These are phyloP conservation scores for Dynastes maya DNA, from an alignment of 2,888 invertebrate genomes.

Conservation along the genomic window DNA sequence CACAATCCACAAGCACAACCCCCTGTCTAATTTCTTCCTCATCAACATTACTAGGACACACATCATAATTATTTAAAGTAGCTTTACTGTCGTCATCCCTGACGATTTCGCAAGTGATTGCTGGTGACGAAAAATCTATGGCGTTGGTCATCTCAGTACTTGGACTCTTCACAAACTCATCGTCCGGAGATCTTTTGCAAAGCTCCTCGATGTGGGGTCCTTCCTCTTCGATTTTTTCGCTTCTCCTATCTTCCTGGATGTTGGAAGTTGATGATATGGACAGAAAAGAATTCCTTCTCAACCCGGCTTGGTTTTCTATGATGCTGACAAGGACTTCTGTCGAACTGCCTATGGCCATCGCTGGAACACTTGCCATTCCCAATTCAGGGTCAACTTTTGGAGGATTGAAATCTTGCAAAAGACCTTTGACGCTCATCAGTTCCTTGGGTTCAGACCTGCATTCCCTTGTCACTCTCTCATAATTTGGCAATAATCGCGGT, in stretches of 20 bases:
- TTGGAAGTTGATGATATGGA: constrained; percentile 55
- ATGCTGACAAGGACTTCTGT: constrained; percentile 67
- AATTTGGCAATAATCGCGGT: constrained; percentile 78
- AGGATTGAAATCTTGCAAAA: constrained; percentile 54
- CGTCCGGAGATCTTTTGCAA: constrained; percentile 61
- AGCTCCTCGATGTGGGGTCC: neutral
- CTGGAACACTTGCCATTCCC: constrained; percentile 63
- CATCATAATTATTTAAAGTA: constrained; percentile 36
- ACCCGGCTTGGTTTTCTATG: constrained; percentile 65
- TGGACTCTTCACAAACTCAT: constrained; percentile 62
- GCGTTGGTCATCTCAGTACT: constrained; percentile 66
- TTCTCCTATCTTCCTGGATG: constrained; percentile 46
- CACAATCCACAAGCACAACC: constrained; percentile 28
- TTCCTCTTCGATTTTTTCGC: constrained; percentile 34
- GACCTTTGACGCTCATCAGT: constrained; percentile 60
- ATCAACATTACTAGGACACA: neutral
- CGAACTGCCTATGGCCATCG: constrained; percentile 67
- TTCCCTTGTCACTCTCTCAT: constrained; percentile 72
- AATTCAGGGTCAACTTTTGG: constrained; percentile 61
- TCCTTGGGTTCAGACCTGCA: constrained; percentile 70
- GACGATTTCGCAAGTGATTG: constrained; percentile 20
- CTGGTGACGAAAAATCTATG: constrained; percentile 45
- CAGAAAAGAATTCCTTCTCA: constrained; percentile 62
- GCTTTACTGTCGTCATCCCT: constrained; percentile 43
- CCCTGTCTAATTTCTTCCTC: neutral